Evolutionary conservation across 1,140 invertebrate genomes (phyloP).

Genomic region (Triops longicaudatus): DNA sequence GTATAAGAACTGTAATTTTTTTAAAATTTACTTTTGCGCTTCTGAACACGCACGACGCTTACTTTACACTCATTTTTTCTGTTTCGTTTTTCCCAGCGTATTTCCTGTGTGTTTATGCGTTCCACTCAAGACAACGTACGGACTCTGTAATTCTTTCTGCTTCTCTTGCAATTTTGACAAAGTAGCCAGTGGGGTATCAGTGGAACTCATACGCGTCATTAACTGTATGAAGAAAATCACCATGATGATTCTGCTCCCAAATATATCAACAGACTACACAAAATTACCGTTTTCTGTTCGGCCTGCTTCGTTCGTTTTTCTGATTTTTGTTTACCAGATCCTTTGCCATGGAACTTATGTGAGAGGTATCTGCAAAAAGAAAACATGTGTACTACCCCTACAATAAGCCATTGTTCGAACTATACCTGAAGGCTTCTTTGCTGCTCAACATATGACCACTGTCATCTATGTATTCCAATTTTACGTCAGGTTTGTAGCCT

Average conservation of each 20-base stretch:
- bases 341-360: slow-evolving; percentile 99
- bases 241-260: slow-evolving; percentile 23
- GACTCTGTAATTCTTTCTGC: slow-evolving; percentile 90
- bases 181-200: slow-evolving; percentile 92
- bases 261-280: slow-evolving; percentile 18
- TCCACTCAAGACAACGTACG: slow-evolving; percentile 89
- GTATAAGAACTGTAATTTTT: too few relatives aligned
- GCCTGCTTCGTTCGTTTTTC: slow-evolving; percentile 94
- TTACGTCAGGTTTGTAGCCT: slow-evolving; percentile 87
- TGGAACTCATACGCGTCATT: slow-evolving; percentile 98
- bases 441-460: slow-evolving; percentile 78
- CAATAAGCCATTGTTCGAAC: slow-evolving; percentile 31
- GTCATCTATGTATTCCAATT: slow-evolving; percentile 96
- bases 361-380: slow-evolving; percentile 60
- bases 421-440: slow-evolving; percentile 86
- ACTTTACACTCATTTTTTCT: neutral
- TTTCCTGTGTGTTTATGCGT: slow-evolving; percentile 47
- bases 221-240: slow-evolving; percentile 45
- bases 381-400: neutral
- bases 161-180: slow-evolving; percentile 89
- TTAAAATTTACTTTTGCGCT: too few relatives aligned
- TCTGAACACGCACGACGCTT: neutral
- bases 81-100: neutral
- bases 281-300: slow-evolving; percentile 74
- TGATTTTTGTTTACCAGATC: slow-evolving; percentile 95